Evolutionary conservation across 2,888 invertebrate genomes (phyloP).

Genomic region (Beris chalybata): DNA sequence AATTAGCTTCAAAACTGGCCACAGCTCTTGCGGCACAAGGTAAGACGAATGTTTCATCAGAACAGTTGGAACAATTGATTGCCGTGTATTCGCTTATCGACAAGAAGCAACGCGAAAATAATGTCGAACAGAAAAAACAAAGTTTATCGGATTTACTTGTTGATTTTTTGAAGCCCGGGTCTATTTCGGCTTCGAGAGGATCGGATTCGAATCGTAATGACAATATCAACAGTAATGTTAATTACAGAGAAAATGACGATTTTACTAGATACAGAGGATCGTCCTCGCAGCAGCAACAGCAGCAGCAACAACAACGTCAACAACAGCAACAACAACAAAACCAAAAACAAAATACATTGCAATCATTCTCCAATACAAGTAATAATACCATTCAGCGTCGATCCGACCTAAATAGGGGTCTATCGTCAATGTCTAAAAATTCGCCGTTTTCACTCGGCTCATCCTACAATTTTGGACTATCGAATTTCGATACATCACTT

Average conservation of each 20-base stretch:
- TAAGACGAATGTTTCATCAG: slow-evolving; percentile 77
- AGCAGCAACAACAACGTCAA: slow-evolving; percentile 2
- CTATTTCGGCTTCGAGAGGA: not conserved
- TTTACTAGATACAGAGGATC: not conserved
- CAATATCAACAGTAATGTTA: not conserved
- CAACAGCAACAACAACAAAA: not conserved
- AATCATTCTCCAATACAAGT: not conserved
- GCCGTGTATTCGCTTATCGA: slow-evolving; percentile 63
- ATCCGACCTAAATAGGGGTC: too few species aligned
- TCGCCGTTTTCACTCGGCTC: too few species aligned
- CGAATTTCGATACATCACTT: slow-evolving; percentile 33
- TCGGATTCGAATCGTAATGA: not conserved
- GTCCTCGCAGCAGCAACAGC: not conserved
- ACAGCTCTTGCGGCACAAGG: slow-evolving; percentile 78
- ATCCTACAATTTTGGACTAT: not conserved
- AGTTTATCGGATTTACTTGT: slow-evolving; percentile 44
- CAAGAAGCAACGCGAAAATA: slow-evolving; percentile 42
- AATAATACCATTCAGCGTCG: not conserved
- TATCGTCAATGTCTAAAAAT: too few species aligned
- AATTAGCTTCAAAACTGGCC: slow-evolving; percentile 72
- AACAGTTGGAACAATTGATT: slow-evolving; percentile 75
- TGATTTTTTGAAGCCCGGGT: slow-evolving; percentile 41
- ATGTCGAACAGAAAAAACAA: slow-evolving; percentile 39
- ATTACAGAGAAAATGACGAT: not conserved
- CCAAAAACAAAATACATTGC: not conserved